A percentile compares a stretch with the other conserved stretches of the same genome.
Evolutionary conservation across 2,113 vertebrate genomes (phyloP).

Genomic region (Hemiprocne comata): DNA sequence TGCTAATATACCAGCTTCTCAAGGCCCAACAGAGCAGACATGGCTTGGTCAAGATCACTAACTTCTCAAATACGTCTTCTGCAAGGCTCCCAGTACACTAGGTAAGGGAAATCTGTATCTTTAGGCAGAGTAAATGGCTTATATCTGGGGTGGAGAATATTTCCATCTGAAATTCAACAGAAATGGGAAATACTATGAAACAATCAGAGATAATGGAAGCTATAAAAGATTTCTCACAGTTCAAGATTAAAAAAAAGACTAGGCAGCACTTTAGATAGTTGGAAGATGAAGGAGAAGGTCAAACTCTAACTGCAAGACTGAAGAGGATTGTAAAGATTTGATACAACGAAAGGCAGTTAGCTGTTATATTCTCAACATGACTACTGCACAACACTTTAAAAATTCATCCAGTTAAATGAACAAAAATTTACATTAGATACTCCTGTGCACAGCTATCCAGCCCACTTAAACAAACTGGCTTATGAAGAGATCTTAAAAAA

Average conservation of each 20-base stretch:
- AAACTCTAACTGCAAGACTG: background rate
- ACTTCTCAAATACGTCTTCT: background rate
- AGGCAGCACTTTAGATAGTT: background rate
- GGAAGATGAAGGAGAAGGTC: background rate
- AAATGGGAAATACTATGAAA: background rate
- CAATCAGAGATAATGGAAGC: background rate
- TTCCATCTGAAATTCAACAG: background rate
- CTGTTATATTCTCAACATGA: background rate
- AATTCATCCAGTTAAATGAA: background rate
- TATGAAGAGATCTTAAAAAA: background rate
- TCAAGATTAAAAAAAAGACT: background rate
- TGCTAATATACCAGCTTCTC: fast-evolving
- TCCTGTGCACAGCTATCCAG: background rate
- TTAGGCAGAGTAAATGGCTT: background rate
- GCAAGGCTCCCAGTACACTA: background rate
- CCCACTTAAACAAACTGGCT: background rate
- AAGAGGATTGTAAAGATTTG: background rate
- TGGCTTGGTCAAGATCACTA: background rate
- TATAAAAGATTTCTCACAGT: background rate
- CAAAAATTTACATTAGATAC: background rate
- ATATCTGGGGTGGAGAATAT: background rate
- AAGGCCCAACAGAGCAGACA: background rate
- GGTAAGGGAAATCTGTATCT: background rate
- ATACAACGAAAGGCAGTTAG: background rate
- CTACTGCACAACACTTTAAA: background rate